phyloP scores from a whole-genome alignment of 2,797 vertebrate species.

The Passerculus sandwichensis region DNA sequence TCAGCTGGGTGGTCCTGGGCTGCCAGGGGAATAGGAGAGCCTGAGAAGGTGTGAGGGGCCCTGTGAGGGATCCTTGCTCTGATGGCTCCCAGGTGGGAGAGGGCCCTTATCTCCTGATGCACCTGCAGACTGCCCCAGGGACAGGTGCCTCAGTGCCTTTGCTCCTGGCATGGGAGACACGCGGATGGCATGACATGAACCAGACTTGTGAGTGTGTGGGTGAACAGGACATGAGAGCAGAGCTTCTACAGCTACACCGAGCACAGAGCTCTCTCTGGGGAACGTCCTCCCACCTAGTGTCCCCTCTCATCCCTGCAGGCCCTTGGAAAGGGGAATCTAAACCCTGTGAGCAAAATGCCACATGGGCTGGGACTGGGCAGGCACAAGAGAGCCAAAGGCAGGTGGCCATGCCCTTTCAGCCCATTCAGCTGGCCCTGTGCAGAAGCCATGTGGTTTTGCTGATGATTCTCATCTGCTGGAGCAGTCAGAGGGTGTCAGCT shows the following conservation, averaged over 20 bases:
- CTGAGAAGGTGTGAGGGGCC: background rate
- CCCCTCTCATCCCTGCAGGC: background rate
- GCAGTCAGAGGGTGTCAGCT: background rate
- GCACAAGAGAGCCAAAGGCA: background rate
- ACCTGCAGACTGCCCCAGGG: background rate
- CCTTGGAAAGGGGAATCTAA: background rate
- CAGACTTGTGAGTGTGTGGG: background rate
- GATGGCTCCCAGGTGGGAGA: background rate
- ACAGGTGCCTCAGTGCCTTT: background rate
- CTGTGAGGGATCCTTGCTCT: background rate
- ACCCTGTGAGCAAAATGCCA: background rate
- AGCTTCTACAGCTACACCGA: background rate
- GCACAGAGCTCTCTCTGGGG: background rate
- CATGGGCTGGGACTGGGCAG: background rate
- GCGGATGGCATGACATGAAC: background rate
- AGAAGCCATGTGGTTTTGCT: background rate
- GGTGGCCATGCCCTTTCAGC: background rate
- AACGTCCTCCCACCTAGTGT: background rate
- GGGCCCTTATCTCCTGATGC: background rate
- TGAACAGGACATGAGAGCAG: background rate
- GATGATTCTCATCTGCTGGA: background rate
- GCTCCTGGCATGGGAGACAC: background rate
- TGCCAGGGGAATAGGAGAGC: background rate
- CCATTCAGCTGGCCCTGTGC: background rate
- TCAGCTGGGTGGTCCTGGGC: background rate